Base-by-base conservation (phyloP, 2,888 invertebrate genomes). In the Chloromyia formosa region DNA sequence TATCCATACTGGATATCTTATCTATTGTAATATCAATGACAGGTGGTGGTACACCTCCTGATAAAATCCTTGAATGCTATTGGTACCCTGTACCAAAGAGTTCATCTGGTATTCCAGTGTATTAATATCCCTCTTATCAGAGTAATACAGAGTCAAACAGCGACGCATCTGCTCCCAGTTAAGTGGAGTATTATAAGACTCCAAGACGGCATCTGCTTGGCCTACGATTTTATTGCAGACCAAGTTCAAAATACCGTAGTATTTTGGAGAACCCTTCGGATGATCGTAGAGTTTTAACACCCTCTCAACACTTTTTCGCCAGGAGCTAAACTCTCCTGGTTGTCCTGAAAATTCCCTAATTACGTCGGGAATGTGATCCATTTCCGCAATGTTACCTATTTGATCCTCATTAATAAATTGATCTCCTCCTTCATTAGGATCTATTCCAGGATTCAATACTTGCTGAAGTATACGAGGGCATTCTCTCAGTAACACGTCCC, bases 111-210 rank as follows among this genome's bases (percentile, higher is more conserved):
- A 75, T 45, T 75, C 72, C 1, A 71, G 42, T 4, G 60, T 75
- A n/a, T n/a, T n/a, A n/a, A n/a, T n/a, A n/a, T n/a, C n/a, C n/a
- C n/a, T n/a, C n/a, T n/a, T n/a, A n/a, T 78, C 77, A 9, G 75
- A 73, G 42, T 75, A 77, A 40, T 75, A 74, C 35, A 77, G 56
- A 1, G 75, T 75, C 0, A 78, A 56, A 42, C 75, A 69, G 2
- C 23, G 68, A 3, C 56, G 49, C n/a, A 68, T 75, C n/a, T n/a
- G n/a, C n/a, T n/a, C n/a, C n/a, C n/a, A n/a, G n/a, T n/a, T n/a
- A n/a, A n/a, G n/a, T n/a, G n/a, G n/a, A n/a, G n/a, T n/a, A n/a
- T n/a, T n/a, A n/a, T n/a, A n/a, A n/a, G n/a, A n/a, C n/a, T n/a
- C n/a, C n/a, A n/a, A n/a, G n/a, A n/a, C n/a, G n/a, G n/a, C n/a